Evolutionary conservation across 2,797 vertebrate species (phyloP), one percentile per base, ranked within the genome.

Genomic region (Crenichthys baileyi): DNA sequence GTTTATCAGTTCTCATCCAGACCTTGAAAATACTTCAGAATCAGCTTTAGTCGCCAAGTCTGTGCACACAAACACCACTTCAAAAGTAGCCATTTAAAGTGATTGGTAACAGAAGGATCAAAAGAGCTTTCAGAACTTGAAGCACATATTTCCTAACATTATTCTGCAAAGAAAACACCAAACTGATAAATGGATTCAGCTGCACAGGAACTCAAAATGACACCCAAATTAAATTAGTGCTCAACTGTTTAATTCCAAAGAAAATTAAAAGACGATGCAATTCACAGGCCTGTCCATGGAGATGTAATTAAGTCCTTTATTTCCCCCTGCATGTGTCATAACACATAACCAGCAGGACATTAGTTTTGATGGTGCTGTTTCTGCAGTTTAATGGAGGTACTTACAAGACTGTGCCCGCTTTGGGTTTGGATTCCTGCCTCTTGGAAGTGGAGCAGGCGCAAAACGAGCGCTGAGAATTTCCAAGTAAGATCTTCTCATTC

Each of bases 401-500:
- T 94, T 82, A 94, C 92, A 26, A 5, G 89, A 80, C 2, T 85
- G 89, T 0, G 39, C 50, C 12, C 81, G 84, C 73, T 75, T 85
- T 7, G 80, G 29, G 60, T 31, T 85, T 9, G 76, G 0, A 44
- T 70, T 79, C 77, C 85, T 90, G 5, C 77, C 72, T 48, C 91
- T 90, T 7, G 75, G 70, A 13, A 73, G 70, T 3, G 89, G 78
- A 36, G 90, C 79, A 2, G 91, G 84, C 22, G 75, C 74, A 70
- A 91, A 71, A 39, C 92, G 91, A 55, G 91, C 85, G 50, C 93
- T 85, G 8, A 96, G 58, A 0, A 95, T 90, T 15, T 96, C 95
- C 0, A 95, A 82, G 67, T 96, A 96, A 6, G 95, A 95, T 51
- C 95, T 94, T 79, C 94, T 93, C 80, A 95, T 85, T 1, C 91